A percentile compares a stretch with the other conserved stretches of the same genome.
These are phyloP conservation scores for Acanthosepion esculentum DNA, from an alignment of 2,888 invertebrate species.

Conservation along the genomic window DNA sequence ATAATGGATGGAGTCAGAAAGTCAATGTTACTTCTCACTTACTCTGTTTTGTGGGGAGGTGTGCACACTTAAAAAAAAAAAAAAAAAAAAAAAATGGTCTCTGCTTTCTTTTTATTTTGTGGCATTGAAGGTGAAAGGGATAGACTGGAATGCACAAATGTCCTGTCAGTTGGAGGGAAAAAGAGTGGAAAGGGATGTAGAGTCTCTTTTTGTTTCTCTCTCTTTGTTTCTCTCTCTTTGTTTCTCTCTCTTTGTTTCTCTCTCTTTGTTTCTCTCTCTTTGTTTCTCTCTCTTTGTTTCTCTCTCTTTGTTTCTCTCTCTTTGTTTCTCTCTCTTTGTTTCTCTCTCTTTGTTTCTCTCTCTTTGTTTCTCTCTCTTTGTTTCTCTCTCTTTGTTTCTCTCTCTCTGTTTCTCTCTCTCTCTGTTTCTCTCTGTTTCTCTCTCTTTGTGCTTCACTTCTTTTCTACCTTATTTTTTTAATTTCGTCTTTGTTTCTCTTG, in stretches of 20 bases:
- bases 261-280: background rate
- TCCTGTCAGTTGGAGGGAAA: background rate
- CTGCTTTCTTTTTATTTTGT: background rate
- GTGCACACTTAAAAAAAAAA: background rate
- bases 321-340: background rate
- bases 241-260: no score
- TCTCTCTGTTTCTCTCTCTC: no score
- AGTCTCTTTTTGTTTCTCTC: background rate
- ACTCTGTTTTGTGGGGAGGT: background rate
- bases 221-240: background rate
- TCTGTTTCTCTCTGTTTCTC: no score
- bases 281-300: background rate
- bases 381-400: background rate
- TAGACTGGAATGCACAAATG: background rate
- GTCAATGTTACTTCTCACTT: background rate
- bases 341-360: background rate
- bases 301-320: background rate
- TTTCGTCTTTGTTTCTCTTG: background rate
- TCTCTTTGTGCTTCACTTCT: background rate
- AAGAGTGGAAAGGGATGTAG: background rate
- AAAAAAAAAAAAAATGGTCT: background rate
- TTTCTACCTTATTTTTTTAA: background rate
- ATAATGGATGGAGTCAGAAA: slow-evolving; percentile 33
- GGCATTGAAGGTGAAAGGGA: background rate
- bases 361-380: no score